A percentile compares a stretch with the other conserved stretches of the same genome.
Evolutionary conservation across 2,797 vertebrate genomes (phyloP).

Genomic region (Macrochelys suwanniensis): DNA sequence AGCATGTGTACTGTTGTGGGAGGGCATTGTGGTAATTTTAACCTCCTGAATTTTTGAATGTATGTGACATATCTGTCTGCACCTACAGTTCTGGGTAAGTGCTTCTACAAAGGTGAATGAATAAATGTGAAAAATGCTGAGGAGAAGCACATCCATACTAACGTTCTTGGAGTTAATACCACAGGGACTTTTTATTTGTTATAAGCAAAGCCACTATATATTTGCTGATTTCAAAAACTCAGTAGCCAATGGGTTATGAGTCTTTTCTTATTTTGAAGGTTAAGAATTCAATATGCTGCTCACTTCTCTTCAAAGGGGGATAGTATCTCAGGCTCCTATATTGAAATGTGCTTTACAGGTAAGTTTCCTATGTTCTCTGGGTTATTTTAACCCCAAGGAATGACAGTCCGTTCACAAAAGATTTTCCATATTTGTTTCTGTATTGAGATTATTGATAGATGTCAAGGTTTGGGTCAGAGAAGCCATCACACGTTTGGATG

Average conservation of each 20-base stretch:
- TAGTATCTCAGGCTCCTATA: not conserved
- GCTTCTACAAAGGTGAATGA: not conserved
- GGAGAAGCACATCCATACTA: not conserved
- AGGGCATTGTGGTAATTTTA: not conserved
- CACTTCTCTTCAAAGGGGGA: not conserved
- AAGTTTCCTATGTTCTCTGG: not conserved
- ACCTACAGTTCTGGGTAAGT: not conserved
- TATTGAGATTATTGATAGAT: not conserved
- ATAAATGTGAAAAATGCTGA: not conserved
- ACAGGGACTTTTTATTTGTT: not conserved
- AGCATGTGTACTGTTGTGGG: not conserved
- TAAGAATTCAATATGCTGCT: not conserved
- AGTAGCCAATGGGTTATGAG: not conserved
- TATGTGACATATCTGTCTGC: not conserved
- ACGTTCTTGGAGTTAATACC: not conserved
- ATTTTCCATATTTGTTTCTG: not conserved
- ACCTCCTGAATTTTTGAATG: not conserved
- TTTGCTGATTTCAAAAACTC: not conserved
- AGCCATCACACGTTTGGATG: not conserved
- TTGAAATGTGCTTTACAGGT: not conserved
- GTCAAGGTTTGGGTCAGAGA: not conserved
- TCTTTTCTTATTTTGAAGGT: not conserved
- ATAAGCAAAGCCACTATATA: not conserved
- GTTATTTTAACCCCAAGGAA: not conserved
- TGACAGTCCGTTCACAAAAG: not conserved